phyloP scores from a whole-genome alignment of 2,797 vertebrate species.

The Tragelaphus oryx region DNA sequence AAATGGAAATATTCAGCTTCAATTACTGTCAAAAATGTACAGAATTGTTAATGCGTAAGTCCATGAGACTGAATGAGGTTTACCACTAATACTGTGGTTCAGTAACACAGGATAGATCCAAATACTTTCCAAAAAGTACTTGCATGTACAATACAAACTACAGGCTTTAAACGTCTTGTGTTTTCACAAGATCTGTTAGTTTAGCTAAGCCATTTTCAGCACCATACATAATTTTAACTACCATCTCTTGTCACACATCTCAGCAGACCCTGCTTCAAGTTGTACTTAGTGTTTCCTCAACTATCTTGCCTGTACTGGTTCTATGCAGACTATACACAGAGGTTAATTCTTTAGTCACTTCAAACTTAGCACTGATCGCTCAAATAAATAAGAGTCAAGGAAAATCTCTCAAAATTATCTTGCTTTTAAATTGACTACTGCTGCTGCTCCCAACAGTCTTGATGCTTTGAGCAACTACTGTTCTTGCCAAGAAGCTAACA shows the following conservation, averaged over 20 bases:
- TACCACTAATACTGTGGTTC: not conserved
- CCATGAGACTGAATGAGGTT: not conserved
- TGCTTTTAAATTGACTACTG: not conserved
- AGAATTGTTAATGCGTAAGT: not conserved
- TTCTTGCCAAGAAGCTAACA: not conserved
- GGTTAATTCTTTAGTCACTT: constrained; percentile 11
- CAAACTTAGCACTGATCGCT: not conserved
- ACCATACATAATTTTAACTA: not conserved
- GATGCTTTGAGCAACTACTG: not conserved
- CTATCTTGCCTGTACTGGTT: not conserved
- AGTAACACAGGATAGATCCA: not conserved
- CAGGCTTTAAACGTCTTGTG: not conserved
- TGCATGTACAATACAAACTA: not conserved
- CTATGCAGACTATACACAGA: not conserved
- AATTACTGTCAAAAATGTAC: not conserved
- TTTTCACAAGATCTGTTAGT: not conserved
- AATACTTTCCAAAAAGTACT: not conserved
- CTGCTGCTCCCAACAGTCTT: not conserved
- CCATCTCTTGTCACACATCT: not conserved
- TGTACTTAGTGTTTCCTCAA: not conserved
- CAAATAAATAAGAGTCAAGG: not conserved
- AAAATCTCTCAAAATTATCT: not conserved
- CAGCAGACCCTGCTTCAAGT: not conserved
- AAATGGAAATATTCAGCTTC: not conserved
- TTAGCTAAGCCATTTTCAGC: not conserved